phyloP scores from a whole-genome alignment of 2,888 invertebrate species.

The Orthonychiurus folsomi region DNA sequence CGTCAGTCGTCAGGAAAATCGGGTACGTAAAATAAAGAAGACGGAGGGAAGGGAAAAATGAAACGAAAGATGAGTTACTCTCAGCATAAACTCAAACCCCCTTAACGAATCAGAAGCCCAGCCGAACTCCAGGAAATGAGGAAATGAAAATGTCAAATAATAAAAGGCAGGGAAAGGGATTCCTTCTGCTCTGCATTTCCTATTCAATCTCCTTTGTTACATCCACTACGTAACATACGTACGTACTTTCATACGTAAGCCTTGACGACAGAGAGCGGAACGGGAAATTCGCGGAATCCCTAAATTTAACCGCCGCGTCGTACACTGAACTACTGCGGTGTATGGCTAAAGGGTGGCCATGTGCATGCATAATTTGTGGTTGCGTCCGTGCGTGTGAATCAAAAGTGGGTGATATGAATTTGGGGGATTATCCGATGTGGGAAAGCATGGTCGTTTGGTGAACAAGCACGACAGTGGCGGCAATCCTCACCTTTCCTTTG shows the following conservation, averaged over 20 bases:
- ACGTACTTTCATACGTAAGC: too few relatives aligned
- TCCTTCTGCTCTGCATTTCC: background rate
- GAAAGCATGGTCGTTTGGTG: too few relatives aligned
- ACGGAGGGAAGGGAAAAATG: background rate
- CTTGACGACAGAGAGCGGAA: too few relatives aligned
- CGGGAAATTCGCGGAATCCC: background rate
- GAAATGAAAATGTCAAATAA: background rate
- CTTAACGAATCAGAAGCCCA: background rate
- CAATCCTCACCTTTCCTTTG: too few relatives aligned
- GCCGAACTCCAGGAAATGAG: background rate
- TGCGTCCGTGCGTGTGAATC: background rate
- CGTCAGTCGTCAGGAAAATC: background rate
- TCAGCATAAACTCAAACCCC: too few relatives aligned
- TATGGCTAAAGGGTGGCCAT: background rate
- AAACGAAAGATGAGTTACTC: background rate
- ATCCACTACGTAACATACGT: too few relatives aligned
- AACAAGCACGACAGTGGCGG: too few relatives aligned
- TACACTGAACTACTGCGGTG: background rate
- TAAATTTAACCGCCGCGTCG: background rate
- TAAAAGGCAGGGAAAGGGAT: background rate
- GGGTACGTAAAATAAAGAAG: background rate
- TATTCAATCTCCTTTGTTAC: background rate
- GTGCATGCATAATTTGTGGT: background rate
- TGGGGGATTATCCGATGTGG: too few relatives aligned
- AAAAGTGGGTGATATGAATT: background rate